A percentile compares a stretch with the other conserved stretches of the same genome.
Conservation (phyloP, 2,113 vertebrate genomes). For the Leucoraja erinaceus region DNA sequence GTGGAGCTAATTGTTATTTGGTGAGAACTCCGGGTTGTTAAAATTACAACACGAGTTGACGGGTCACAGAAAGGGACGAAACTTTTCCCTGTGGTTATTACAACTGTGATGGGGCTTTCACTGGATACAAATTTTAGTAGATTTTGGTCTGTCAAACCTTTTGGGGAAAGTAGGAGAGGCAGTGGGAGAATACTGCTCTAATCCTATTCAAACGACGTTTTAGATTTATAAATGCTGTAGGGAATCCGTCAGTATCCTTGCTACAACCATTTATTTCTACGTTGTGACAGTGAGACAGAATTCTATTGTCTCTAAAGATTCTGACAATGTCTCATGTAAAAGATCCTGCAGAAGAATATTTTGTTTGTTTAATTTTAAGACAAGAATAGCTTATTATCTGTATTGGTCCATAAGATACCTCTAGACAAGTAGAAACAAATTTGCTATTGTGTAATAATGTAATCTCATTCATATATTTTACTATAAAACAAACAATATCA, state of each 20-base stretch:
- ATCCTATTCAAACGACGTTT: background rate
- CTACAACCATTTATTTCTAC: background rate
- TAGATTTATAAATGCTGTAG: background rate
- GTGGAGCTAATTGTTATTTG: background rate
- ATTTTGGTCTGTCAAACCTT: background rate
- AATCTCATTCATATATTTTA: background rate
- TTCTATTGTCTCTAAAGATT: background rate
- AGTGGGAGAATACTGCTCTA: background rate
- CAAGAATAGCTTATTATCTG: background rate
- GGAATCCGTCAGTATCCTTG: background rate
- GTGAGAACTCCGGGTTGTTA: background rate
- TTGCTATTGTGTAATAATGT: background rate
- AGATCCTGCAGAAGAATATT: background rate
- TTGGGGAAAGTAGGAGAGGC: background rate
- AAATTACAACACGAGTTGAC: background rate
- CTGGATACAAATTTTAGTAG: background rate
- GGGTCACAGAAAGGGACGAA: background rate
- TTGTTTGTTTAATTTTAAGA: background rate
- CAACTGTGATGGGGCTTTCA: background rate
- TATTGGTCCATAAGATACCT: background rate
- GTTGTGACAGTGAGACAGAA: background rate
- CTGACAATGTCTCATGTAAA: background rate
- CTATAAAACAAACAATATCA: background rate
- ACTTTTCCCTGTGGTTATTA: background rate
- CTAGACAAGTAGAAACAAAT: too few relatives aligned